Percentiles rank a stretch among this genome's conserved stretches.
phyloP scores from a whole-genome alignment of 2,113 vertebrate genomes.

The Noturus placidus region DNA sequence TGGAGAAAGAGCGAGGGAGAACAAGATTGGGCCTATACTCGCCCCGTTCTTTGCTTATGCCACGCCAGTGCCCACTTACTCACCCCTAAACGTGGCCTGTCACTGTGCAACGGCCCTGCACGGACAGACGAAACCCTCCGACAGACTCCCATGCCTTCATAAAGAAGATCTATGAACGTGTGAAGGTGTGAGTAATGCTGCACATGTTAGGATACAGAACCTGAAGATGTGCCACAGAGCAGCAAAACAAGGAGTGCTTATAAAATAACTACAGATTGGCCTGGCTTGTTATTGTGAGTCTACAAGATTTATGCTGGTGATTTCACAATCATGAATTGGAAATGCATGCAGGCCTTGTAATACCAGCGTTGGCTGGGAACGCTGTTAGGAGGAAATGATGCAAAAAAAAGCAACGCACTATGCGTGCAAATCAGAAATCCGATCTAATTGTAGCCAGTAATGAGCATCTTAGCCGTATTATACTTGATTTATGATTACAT shows the following conservation, averaged over 20 bases:
- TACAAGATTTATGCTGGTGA: slow-evolving; percentile 35
- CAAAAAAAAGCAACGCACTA: slow-evolving; percentile 20
- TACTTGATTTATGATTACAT: slow-evolving; percentile 34
- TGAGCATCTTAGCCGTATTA: slow-evolving; percentile 18
- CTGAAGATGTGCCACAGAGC: slow-evolving; percentile 13
- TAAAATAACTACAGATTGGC: slow-evolving; percentile 33
- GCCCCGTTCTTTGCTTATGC: slow-evolving; percentile 58
- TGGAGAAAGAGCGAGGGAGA: slow-evolving; percentile 56
- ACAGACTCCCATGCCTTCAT: slow-evolving; percentile 21
- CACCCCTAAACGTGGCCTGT: slow-evolving; percentile 63
- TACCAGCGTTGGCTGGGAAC: slow-evolving; percentile 16
- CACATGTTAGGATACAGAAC: background rate
- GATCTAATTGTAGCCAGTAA: slow-evolving; percentile 29
- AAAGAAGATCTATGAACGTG: slow-evolving; percentile 27
- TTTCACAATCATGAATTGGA: slow-evolving; percentile 35
- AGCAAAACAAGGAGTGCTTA: slow-evolving; percentile 34
- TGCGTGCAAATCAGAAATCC: slow-evolving; percentile 23
- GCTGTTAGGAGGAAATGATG: slow-evolving; percentile 29
- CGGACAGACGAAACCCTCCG: slow-evolving; percentile 1
- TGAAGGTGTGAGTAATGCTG: slow-evolving; percentile 51
- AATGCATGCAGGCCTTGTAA: slow-evolving; percentile 35
- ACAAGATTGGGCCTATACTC: slow-evolving; percentile 43
- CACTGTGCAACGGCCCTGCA: slow-evolving; percentile 25
- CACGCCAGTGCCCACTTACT: slow-evolving; percentile 62
- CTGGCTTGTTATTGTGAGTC: slow-evolving; percentile 30